Evolutionary conservation across 1,140 invertebrate genomes (phyloP).

Genomic region (Drosophila nebulosa): DNA sequence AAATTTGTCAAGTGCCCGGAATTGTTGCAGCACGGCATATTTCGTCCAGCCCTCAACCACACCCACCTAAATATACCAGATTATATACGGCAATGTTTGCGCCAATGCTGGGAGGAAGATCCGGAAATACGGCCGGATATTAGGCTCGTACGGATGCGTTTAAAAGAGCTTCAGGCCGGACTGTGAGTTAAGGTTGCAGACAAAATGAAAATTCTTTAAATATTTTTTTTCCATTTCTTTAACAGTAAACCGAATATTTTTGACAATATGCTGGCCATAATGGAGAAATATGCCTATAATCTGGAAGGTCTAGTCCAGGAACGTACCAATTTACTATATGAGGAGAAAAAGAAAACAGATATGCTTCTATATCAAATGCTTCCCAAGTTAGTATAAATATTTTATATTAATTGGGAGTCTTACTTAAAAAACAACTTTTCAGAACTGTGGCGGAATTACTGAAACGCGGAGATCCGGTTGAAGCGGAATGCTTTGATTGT

Average conservation of each 20-base stretch:
- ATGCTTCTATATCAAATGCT: slow-evolving; percentile 94
- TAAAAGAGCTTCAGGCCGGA: slow-evolving; percentile 90
- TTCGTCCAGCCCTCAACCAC: slow-evolving; percentile 93
- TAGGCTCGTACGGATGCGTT: slow-evolving; percentile 85
- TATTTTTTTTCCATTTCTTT: neutral
- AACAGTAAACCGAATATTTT: slow-evolving; percentile 93
- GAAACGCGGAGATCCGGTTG: slow-evolving; percentile 91
- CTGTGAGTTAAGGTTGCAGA: slow-evolving; percentile 82
- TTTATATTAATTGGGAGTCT: neutral
- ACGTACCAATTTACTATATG: slow-evolving; percentile 92
- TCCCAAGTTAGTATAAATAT: slow-evolving; percentile 83
- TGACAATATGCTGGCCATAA: slow-evolving; percentile 96
- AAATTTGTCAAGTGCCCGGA: slow-evolving; percentile 94
- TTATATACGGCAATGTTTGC: slow-evolving; percentile 93
- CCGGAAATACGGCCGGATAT: slow-evolving; percentile 94
- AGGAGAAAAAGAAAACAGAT: slow-evolving; percentile 96
- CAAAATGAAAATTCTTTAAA: neutral
- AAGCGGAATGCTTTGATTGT: slow-evolving; percentile 93
- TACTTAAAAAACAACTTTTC: slow-evolving; percentile 44
- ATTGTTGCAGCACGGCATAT: slow-evolving; percentile 85
- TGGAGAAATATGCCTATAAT: slow-evolving; percentile 97
- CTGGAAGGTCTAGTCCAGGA: slow-evolving; percentile 94
- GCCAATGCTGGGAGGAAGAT: slow-evolving; percentile 91
- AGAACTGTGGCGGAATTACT: slow-evolving; percentile 95
- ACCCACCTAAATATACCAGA: slow-evolving; percentile 93